Base-by-base conservation (phyloP, 1,140 invertebrate genomes). In the Sipha flava region DNA sequence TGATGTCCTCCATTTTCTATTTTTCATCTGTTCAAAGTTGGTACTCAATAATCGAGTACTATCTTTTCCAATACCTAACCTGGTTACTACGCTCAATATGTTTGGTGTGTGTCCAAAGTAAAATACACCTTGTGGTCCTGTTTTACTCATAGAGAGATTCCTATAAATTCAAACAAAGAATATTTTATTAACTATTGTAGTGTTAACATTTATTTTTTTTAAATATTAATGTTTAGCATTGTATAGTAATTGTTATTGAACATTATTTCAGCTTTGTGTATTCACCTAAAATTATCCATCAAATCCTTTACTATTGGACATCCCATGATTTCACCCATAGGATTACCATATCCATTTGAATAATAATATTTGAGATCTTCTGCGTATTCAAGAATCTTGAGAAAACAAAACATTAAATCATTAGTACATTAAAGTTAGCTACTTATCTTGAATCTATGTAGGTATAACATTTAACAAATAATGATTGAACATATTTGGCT, bases 351-450 rank as follows among this genome's bases (percentile, higher is more conserved):
- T 3, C 93, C 92, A 75, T 89, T 88, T 79, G 88, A 89, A 84
- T 93, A 94, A 83, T 92, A 95, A 81, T 92, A 90, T 84, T 92
- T 88, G 10, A 95, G 85, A 86, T 95, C 94, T 84, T 93, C 90
- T 1, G 87, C 85, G 83, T 94, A 95, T 84, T 95, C 93, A 31
- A 95, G 80, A 5, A 92, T 84, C 80, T 89, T 0, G 93, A 85
- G 3, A 18, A 29, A 23, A 43, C 5, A 6, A 21, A 59, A 29
- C 31, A 62, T 0, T 40, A 6, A 40, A 40, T 4, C 10, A 10
- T 40, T 40, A 40, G 37, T 40, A 40, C 37, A 40, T 6, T 40
- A 40, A 6, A 6, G 37, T 6, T 40, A 40, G 37, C n/a, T n/a
- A n/a, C n/a, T n/a, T n/a, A n/a, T n/a, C n/a, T n/a, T n/a, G n/a